Base-by-base conservation (phyloP, 2,113 vertebrate species). In the Lophotis ruficrista region DNA sequence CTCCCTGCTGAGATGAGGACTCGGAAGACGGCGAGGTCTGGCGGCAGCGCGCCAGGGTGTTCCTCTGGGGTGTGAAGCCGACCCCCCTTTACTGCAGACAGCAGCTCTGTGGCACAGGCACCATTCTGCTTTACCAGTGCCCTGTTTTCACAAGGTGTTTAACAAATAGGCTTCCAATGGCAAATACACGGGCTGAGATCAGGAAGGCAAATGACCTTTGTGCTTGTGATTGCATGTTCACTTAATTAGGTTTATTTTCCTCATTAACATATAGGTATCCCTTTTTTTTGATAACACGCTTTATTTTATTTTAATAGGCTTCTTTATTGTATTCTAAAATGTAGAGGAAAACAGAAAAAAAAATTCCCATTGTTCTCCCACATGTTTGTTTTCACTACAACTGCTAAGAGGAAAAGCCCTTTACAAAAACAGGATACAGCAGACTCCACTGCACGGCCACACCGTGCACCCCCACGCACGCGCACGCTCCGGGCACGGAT, bases 381-480 rank as follows among this genome's bases (percentile, higher is more conserved):
- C 77, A 72, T 92, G 70, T 97, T 97, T 97, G 96, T 94, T 97
- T 97, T 96, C 95, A 96, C 94, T 96, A 94, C 94, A 53, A 70
- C 38, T 95, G 62, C 89, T 85, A 96, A 97, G 96, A 97, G 97
- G 97, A 97, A 97, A 96, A 87, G 88, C 38, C 89, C 84, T 92
- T 89, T 60, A 89, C 95, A 92, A 97, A 97, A 97, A 96, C 96
- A 97, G 97, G 97, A 97, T 97, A 72, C 85, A 87, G 90, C 66
- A 87, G 87, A 79, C 5, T 81, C 68, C 78, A 89, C 85, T 93
- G 78, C 47, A 3, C 37, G 2, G 64, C 54, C 15, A 30, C 5
- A 2, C 53, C 23, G 10, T 6, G 57, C 27, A 4, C 45, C 47
- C 62, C 68, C 3, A 0, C 45, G 2, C 68, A 21, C 56, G 30